phyloP scores from a whole-genome alignment of 2,888 invertebrate genomes.

The Nephrotoma guestfalica region DNA sequence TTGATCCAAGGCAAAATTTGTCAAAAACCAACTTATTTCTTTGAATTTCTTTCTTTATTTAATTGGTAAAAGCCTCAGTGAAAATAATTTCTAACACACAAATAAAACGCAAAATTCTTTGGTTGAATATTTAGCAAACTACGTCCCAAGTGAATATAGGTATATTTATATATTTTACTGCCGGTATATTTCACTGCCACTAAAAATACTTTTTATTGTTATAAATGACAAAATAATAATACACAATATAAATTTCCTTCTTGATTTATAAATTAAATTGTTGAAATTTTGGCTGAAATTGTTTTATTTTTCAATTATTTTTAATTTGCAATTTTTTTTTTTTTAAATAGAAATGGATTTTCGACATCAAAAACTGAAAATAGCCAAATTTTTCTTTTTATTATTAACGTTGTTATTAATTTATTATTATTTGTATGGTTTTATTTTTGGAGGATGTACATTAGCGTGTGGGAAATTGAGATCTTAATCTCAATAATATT shows the following conservation, averaged over 20 bases:
- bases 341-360: background rate
- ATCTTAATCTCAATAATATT: background rate
- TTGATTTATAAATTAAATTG: background rate
- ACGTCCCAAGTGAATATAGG: no score
- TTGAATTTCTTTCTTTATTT: no score
- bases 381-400: background rate
- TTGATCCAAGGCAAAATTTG: no score
- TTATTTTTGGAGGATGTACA: background rate
- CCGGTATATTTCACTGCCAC: background rate
- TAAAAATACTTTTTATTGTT: background rate
- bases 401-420: background rate
- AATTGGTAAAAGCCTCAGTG: no score
- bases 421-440: background rate
- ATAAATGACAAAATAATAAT: background rate
- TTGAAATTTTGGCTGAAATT: background rate
- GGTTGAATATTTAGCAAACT: no score
- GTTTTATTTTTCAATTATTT: background rate
- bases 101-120: no score
- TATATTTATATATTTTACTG: background rate
- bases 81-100: no score
- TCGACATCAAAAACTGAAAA: background rate
- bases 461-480: background rate
- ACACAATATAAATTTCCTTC: background rate
- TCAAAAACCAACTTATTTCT: no score
- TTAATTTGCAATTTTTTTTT: background rate